Evolutionary conservation across 2,113 vertebrate genomes (phyloP).

Genomic region (Rattus rattus): DNA sequence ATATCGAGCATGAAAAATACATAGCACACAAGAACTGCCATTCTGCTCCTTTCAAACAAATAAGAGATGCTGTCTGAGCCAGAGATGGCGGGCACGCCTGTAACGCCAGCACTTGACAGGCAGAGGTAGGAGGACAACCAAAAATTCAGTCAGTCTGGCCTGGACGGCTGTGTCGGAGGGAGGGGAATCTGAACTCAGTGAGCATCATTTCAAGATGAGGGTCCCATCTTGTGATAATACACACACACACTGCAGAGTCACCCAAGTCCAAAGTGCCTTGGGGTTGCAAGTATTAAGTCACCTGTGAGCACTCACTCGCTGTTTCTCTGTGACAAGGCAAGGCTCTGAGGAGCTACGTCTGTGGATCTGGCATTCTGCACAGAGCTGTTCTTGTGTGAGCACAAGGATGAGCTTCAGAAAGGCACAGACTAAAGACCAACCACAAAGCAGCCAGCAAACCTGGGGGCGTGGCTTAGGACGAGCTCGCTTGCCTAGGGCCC

Average conservation of each 20-base stretch:
- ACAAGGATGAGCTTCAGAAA: not conserved
- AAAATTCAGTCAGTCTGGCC: not conserved
- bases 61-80: not conserved
- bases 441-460: not conserved
- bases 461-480: not conserved
- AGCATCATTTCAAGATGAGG: not conserved
- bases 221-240: not conserved
- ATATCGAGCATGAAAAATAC: too few species aligned
- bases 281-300: not conserved
- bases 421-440: not conserved
- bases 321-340: not conserved
- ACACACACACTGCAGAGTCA: not conserved
- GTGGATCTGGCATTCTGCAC: not conserved
- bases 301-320: not conserved
- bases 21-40: not conserved
- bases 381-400: not conserved
- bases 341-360: not conserved
- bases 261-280: not conserved
- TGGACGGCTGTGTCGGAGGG: not conserved
- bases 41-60: not conserved
- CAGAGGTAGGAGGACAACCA: not conserved
- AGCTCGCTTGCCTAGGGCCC: not conserved
- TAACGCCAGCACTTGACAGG: not conserved
- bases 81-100: not conserved
- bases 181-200: not conserved